Evolutionary conservation across 2,113 vertebrate species (phyloP).

Genomic region (Brevimyrus niger): DNA sequence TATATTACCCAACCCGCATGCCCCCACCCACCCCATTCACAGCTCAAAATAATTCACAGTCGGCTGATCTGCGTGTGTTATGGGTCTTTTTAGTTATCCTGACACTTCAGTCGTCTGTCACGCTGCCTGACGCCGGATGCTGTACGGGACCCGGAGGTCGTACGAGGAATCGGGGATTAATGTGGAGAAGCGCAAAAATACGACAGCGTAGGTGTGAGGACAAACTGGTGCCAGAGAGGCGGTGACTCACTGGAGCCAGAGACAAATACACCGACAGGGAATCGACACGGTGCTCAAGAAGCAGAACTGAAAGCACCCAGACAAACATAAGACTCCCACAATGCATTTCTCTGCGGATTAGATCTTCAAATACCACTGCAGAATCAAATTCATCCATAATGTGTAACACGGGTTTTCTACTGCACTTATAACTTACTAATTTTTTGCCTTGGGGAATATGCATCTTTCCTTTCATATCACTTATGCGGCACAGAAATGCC

Average conservation of each 20-base stretch:
- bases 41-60: constrained; percentile 24
- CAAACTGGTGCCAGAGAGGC: constrained; percentile 6
- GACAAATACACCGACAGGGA: constrained; percentile 5
- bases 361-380: constrained; percentile 54
- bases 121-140: constrained; percentile 12
- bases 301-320: constrained; percentile 56
- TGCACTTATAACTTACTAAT: constrained; percentile 41
- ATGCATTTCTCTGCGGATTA: constrained; percentile 53
- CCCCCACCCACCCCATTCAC: constrained; percentile 42
- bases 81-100: constrained; percentile 20
- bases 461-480: constrained; percentile 12
- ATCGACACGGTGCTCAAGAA: background rate
- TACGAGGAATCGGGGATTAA: constrained; percentile 46
- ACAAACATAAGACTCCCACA: constrained; percentile 48
- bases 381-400: constrained; percentile 52
- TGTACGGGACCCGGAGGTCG: constrained; percentile 25
- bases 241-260: background rate
- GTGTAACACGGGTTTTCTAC: constrained; percentile 43
- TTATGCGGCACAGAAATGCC: background rate
- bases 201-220: constrained; percentile 38
- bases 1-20: background rate
- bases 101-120: constrained; percentile 28
- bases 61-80: constrained; percentile 18
- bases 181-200: constrained; percentile 57
- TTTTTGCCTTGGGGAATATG: constrained; percentile 50